Evolutionary conservation across 2,888 invertebrate species (phyloP), one percentile per base, ranked within the genome.

Genomic region (Calameuta filiformis): DNA sequence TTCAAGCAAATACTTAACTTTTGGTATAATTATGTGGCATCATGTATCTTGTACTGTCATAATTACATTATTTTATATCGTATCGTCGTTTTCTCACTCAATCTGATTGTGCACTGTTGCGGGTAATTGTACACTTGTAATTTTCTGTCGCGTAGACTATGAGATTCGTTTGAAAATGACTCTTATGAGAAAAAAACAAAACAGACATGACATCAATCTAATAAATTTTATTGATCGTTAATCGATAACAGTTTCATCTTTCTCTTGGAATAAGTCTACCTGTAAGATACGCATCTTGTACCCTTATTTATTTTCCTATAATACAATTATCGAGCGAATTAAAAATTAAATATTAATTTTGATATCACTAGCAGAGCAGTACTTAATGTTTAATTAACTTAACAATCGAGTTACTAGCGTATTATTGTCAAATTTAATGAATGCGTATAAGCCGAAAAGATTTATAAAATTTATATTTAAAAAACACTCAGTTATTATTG

Each of bases 21-120:
- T 77, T 75, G 75, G 69, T 30, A 76, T 75, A 37, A 71, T 80
- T 79, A 83, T 78, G 77, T 75, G 77, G 77, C 80, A 83, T 83
- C 80, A 80, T 86, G 82, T 86, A 85, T 82, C 80, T 83, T 84
- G 80, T 84, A 82, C 80, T 83, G 80, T 83, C 78, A 73, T 81
- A 85, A 86, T 86, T 84, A 85, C 81, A 85, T 77, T 83, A 83
- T 86, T 86, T 85, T 86, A 83, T 81, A 85, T 81, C 79, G 84
- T n/a, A 82, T 77, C 33, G 71, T 11, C 71, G 31, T 71, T 71
- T 71, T n/a, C 23, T 31, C 34, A 33, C 34, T 71, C 33, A 71
- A 71, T 71, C 34, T 71, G 71, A 71, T 71, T 34, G 71, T 31
- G 71, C 71, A 56, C 56, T 23, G 9, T 56, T 23, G 56, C 23